Percentiles rank a stretch among this genome's conserved stretches.
Conservation (phyloP, 2,888 invertebrate genomes). For the Elgonia sp. region DNA sequence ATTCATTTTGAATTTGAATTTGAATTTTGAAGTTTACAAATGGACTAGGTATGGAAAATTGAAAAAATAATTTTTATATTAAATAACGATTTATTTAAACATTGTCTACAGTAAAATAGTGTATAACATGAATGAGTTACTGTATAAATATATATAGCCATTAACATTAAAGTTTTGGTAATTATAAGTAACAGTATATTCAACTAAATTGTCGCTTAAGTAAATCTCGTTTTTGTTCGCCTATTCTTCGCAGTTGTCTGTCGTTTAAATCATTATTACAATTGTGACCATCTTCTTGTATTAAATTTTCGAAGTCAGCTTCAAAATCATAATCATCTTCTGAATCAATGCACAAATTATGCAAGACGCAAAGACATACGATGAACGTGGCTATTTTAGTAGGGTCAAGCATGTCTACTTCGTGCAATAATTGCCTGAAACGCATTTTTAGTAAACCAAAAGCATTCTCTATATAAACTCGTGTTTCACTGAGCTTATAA, state of each 20-base stretch:
- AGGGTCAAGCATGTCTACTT: background rate
- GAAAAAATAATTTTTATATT: too few species aligned
- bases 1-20: too few species aligned
- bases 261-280: background rate
- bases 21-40: too few species aligned
- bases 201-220: too few species aligned
- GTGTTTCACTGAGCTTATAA: background rate
- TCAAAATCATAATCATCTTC: conserved; percentile 3
- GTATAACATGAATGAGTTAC: too few species aligned
- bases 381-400: conserved; percentile 12
- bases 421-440: background rate
- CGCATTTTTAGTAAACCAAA: conserved; percentile 23
- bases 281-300: background rate
- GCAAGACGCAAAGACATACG: conserved; percentile 1
- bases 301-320: background rate
- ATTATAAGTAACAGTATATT: too few species aligned
- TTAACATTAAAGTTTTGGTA: too few species aligned
- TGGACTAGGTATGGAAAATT: too few species aligned
- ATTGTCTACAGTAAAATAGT: too few species aligned
- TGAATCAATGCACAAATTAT: conserved; percentile 7
- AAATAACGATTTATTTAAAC: too few species aligned
- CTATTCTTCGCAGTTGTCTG: background rate
- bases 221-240: background rate
- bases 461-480: conserved; percentile 13
- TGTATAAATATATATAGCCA: too few species aligned